Evolutionary conservation across 2,888 invertebrate species (phyloP).

Genomic region (Calliopum simillimum): DNA sequence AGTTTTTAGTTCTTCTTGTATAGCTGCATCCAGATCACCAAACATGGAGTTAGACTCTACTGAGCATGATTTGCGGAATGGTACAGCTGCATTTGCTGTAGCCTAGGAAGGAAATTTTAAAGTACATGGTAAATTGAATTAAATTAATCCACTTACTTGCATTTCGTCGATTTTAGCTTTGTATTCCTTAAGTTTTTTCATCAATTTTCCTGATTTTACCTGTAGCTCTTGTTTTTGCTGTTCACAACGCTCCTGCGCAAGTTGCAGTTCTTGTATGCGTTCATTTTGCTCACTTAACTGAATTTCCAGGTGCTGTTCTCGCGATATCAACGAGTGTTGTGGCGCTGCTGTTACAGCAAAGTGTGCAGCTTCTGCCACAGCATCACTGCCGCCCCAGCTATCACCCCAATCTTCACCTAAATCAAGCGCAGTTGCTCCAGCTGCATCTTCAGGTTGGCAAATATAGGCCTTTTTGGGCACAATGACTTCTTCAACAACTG

Average conservation of each 20-base stretch:
- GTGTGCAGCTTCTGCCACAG: slow-evolving; percentile 70
- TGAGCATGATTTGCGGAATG: slow-evolving; percentile 50
- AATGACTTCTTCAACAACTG: slow-evolving; percentile 66
- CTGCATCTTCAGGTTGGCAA: slow-evolving; percentile 65
- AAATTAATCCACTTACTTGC: slow-evolving; percentile 40
- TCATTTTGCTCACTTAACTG: slow-evolving; percentile 72
- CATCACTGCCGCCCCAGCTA: slow-evolving; percentile 71
- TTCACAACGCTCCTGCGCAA: slow-evolving; percentile 71
- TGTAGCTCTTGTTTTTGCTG: slow-evolving; percentile 76
- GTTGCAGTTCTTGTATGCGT: slow-evolving; percentile 72
- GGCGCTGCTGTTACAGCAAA: slow-evolving; percentile 43
- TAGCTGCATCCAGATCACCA: slow-evolving; percentile 79
- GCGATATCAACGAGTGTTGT: slow-evolving; percentile 48
- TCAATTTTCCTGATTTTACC: slow-evolving; percentile 80
- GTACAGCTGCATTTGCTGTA: slow-evolving; percentile 26
- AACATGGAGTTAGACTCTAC: slow-evolving; percentile 52
- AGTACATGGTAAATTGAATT: neutral
- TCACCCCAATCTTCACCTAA: slow-evolving; percentile 66
- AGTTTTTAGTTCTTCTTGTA: slow-evolving; percentile 82
- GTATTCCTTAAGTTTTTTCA: slow-evolving; percentile 87
- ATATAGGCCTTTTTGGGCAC: slow-evolving; percentile 71
- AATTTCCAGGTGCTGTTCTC: slow-evolving; percentile 57
- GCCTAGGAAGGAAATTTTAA: neutral
- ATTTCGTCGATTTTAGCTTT: slow-evolving; percentile 75
- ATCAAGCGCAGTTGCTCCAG: slow-evolving; percentile 44